Evolutionary conservation across 35 echinoderm and acorn worm genomes (phyloP), one percentile per base, ranked within the genome.

Genomic region (Ptychodera flava): DNA sequence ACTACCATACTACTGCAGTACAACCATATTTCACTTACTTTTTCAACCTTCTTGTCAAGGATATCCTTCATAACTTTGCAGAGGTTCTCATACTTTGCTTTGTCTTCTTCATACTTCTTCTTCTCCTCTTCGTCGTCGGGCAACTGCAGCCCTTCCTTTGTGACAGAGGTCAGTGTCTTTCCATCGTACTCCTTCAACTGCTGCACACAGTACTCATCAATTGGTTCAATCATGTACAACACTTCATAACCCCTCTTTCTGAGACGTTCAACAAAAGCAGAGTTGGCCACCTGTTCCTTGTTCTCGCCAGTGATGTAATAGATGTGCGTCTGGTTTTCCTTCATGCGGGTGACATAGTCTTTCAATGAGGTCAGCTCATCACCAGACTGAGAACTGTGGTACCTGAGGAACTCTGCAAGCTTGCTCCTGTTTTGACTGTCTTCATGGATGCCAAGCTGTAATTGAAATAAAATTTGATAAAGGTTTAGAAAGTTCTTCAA

Each of bases 251-350:
- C 96, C 36, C 96, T 84, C 90, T 99, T 99, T 90, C 92, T 94
- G 22, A 99, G 92, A 27, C 93, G 77, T 37, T 99, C 96, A 31
- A 94, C 93, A 36, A 99, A 99, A 2, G 96, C 88, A 16, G 96
- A 99, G 83, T 94, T 92, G 85, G 93, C 77, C 28, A 99, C 96
- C 36, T 94, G 90, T 1, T 99, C 96, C n/a, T 78, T 94, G 30
- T 85, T 92, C 84, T 99, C 96, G 94, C 95, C 95, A 90, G 96
- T 99, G 86, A 99, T 99, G 86, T 94, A 99, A 86, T 99, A 99
- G 82, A 99, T 99, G 32, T 99, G 96, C 76, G 96, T 99, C 33
- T 99, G 96, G 86, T 99, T 99, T 32, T 99, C 96, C 88, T 99
- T 99, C 96, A 99, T 99, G 28, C 96, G 80, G 15, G 90, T 85